Conservation (phyloP, 2,888 invertebrate species). For the Drosophila recens region DNA sequence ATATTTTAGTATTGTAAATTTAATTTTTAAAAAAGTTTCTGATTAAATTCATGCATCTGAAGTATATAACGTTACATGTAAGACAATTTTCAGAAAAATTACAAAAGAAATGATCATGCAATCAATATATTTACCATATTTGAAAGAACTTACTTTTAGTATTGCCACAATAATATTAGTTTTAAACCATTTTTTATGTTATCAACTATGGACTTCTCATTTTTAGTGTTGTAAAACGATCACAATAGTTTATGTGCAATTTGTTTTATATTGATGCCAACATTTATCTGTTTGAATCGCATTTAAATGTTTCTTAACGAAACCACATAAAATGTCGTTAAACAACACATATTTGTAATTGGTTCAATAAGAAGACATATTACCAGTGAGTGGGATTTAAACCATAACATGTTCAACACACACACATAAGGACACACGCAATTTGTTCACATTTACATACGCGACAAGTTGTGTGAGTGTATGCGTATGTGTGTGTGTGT, state of each 20-base stretch:
- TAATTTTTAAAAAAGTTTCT: too few species aligned
- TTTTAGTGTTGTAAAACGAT: too few species aligned
- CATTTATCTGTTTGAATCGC: neutral
- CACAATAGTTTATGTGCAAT: neutral
- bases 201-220: too few species aligned
- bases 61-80: too few species aligned
- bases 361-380: conserved; percentile 26
- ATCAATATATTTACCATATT: too few species aligned
- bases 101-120: too few species aligned
- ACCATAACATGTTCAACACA: conserved; percentile 48
- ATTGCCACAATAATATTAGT: too few species aligned
- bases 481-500: conserved; percentile 9
- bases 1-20: too few species aligned
- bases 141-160: too few species aligned
- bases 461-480: conserved; percentile 3
- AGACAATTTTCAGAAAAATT: too few species aligned
- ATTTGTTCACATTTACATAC: conserved; percentile 29
- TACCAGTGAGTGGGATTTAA: conserved; percentile 28
- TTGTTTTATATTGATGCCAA: neutral
- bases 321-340: conserved; percentile 11
- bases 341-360: conserved; percentile 24
- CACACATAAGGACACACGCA: conserved; percentile 16
- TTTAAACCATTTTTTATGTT: too few species aligned
- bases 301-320: conserved; percentile 4
- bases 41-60: too few species aligned